phyloP scores from a whole-genome alignment of 2,113 vertebrate genomes.

The Apaloderma vittatum region DNA sequence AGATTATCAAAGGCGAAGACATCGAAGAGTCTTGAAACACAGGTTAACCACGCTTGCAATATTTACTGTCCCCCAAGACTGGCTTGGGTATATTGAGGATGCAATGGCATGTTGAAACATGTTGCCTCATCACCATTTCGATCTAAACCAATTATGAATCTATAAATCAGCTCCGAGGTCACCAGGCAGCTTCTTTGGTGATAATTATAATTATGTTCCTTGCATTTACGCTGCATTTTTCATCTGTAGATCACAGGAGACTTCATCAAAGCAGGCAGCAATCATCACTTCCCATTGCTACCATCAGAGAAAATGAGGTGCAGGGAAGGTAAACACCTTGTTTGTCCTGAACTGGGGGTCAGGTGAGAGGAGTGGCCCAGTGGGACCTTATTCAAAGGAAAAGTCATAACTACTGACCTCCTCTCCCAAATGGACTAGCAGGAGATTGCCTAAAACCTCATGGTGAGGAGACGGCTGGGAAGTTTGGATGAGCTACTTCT shows the following conservation, averaged over 20 bases:
- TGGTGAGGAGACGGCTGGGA: background rate
- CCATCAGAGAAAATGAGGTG: conserved; percentile 2
- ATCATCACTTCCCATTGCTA: conserved; percentile 20
- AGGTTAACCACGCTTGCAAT: background rate
- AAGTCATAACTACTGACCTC: background rate
- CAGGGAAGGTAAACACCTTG: background rate
- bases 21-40: background rate
- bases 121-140: background rate
- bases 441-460: background rate
- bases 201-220: conserved; percentile 58
- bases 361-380: background rate
- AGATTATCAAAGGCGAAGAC: background rate
- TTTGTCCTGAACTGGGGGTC: background rate
- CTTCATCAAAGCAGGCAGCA: conserved; percentile 48
- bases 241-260: conserved; percentile 18
- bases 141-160: conserved; percentile 36
- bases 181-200: background rate
- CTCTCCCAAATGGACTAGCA: background rate
- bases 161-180: conserved; percentile 32
- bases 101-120: background rate
- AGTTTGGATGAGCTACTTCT: background rate
- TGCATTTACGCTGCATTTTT: conserved; percentile 33
- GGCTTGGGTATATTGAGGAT: background rate
- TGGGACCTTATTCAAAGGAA: background rate
- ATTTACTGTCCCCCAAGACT: background rate